Base-by-base conservation (phyloP, 2,113 vertebrate species). In the Gymnocephalus cernua region DNA sequence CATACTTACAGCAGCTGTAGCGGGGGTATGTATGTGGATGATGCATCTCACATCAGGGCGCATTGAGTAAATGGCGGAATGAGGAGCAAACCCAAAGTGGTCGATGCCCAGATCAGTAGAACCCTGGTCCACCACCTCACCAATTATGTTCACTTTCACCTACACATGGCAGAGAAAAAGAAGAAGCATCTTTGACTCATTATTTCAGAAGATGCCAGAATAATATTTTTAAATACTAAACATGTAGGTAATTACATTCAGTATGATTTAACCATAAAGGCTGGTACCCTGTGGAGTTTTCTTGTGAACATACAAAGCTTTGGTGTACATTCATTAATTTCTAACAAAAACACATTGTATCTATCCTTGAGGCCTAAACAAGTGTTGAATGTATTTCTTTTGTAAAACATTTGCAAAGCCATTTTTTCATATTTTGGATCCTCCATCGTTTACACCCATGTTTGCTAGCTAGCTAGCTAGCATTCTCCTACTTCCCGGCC, bases 81-180 rank as follows among this genome's bases (percentile, higher is more conserved):
- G 98, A 0, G 97, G 97, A 72, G 96, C 96, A 85, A 99, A 99
- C 82, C 96, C 97, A 29, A 95, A 93, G 1, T 89, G 94, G 92
- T 99, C 97, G 56, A 98, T 95, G 14, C 94, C 94, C 85, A 99
- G 91, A 80, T 95, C 94, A 1, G 97, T 97, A 72, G 94, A 95
- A 53, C 98, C 97, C 84, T 98, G 97, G 88, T 99, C 97, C 91
- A 99, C 97, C n/a, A 98, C 96, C 41, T 98, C 96, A 66, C 97
- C 97, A 3, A 99, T 93, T 78, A 99, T 97, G 91, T 99, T 98
- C 70, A 99, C 96, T 87, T 99, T 99, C 35, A 99, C 96, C 98
- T 99, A 85, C 32, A 92, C 80, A 92, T 19, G 27, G 67, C 69
- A 61, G 82, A 91, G 71, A 69, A 53, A 19, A 23, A 53, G 27